Evolutionary conservation across 2,797 vertebrate species (phyloP).

Genomic region (Peromyscus nudipes): DNA sequence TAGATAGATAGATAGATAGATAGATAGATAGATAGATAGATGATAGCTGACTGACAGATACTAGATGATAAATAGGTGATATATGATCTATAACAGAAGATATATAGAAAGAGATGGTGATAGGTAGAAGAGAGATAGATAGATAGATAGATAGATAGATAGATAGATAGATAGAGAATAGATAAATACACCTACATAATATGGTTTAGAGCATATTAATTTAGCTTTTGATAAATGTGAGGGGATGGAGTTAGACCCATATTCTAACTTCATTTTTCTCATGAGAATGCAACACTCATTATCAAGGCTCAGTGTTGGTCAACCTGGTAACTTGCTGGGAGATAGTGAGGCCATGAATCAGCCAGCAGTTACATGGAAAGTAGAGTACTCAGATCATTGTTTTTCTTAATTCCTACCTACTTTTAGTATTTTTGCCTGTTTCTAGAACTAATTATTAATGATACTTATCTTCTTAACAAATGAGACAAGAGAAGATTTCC

Average conservation of each 20-base stretch:
- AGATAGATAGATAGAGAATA: not conserved
- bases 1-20: not conserved
- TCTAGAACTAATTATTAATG: not conserved
- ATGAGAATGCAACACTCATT: not conserved
- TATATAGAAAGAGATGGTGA: not conserved
- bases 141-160: not conserved
- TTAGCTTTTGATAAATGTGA: not conserved
- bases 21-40: not conserved
- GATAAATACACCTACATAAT: not conserved
- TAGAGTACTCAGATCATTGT: not conserved
- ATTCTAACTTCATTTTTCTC: not conserved
- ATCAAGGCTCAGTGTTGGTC: not conserved
- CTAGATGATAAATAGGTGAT: not conserved
- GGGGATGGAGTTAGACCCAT: not conserved
- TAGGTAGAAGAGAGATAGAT: not conserved
- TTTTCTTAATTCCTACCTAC: not conserved
- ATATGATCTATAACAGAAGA: not conserved
- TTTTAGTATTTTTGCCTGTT: not conserved
- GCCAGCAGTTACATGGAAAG: not conserved
- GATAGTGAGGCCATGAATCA: not conserved
- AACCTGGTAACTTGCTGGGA: not conserved
- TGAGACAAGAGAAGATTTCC: not conserved
- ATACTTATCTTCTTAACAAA: not conserved
- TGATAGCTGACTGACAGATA: not conserved
- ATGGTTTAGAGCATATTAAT: not conserved